Conservation (phyloP, 23 tunicate species). For the Corella eumyota region DNA sequence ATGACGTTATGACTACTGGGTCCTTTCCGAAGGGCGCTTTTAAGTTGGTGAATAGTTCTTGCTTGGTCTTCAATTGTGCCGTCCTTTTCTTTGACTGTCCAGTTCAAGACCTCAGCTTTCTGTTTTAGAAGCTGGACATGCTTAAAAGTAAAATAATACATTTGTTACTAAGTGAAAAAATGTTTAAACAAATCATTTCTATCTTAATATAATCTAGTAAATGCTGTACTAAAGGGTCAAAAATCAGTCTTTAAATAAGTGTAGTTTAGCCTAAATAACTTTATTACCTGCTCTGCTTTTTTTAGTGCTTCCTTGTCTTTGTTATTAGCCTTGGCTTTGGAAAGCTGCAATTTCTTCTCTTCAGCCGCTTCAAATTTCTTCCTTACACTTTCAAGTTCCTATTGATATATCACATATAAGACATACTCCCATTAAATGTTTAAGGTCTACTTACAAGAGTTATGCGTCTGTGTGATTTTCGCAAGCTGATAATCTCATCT, state of each 20-base stretch:
- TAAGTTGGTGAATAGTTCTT: constrained; percentile 24
- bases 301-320: constrained; percentile 8
- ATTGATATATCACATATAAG: no score
- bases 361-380: not conserved
- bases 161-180: not conserved
- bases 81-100: constrained; percentile 44
- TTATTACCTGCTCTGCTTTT: constrained; percentile 11
- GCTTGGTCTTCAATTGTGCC: constrained; percentile 17
- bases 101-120: constrained; percentile 33
- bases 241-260: no score
- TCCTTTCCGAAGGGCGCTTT: constrained; percentile 29
- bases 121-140: constrained; percentile 32
- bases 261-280: not conserved
- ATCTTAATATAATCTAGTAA: no score
- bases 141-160: constrained; percentile 3
- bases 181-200: not conserved
- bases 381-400: not conserved
- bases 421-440: no score
- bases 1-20: no score
- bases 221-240: no score
- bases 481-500: constrained; percentile 17
- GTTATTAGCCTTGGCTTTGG: no score
- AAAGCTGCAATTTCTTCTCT: not conserved
- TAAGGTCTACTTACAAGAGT: not conserved
- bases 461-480: constrained; percentile 22